Base-by-base conservation (phyloP, 1,140 invertebrate species). In the Drosophila murphyi region DNA sequence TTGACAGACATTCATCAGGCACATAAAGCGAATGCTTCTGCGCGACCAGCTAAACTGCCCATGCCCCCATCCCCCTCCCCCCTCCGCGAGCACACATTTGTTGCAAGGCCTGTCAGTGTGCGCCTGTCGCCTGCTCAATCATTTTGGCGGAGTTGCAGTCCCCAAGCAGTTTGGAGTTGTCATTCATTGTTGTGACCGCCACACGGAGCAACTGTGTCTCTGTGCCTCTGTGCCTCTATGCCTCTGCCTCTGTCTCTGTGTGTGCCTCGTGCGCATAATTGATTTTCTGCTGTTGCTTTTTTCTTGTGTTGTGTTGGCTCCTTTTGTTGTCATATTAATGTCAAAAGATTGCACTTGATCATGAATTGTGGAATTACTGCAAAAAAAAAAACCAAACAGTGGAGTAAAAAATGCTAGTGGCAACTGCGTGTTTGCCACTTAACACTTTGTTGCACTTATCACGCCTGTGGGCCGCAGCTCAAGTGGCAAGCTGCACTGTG, bases 301-400 rank as follows among this genome's bases (percentile, higher is more conserved):
- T 32, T 41, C 35, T 39, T 57, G 59, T 48, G 59, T 37, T 63
- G 20, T 20, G 20, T 20, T 70, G 56, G 47, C 75, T 69, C 52
- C 76, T 82, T 78, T 63, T 76, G 77, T 85, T 87, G 85, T 89
- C 85, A 89, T 89, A 89, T 89, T 89, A 89, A 89, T 89, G 85
- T 89, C 85, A 89, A 81, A 85, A 88, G 78, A 89, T 89, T 89
- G 78, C 85, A 89, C 85, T 89, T 89, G 85, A 89, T 89, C 85
- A 89, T 89, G 85, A 89, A 88, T 89, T 88, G 78, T 77, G 60
- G 60, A 72, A 69, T 50, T 62, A 54, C 3, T 29, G 72, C 32
- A 59, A 45, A 56, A 73, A 48, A 29, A 32, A 52, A n/a, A 51
- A 20, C 20, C 20, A 20, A 20, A 20, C 20, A 20, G 20, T 20